Evolutionary conservation across 2,888 invertebrate genomes (phyloP).

Genomic region (Pseudococcus jackbeardsleyi): DNA sequence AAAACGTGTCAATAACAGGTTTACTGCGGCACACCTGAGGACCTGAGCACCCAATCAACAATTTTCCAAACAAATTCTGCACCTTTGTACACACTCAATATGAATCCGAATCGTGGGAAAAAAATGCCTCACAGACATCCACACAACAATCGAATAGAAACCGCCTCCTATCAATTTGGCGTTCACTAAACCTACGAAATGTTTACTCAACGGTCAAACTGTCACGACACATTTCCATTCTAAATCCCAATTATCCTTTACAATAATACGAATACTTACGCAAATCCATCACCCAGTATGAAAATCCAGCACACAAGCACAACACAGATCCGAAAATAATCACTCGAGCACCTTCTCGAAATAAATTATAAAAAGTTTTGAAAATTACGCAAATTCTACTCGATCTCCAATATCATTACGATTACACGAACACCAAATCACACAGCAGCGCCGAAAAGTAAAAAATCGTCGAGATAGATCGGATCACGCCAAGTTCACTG

Average conservation of each 20-base stretch:
- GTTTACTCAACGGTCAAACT: background rate
- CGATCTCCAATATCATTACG: constrained; percentile 18
- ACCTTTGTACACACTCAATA: background rate
- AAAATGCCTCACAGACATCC: background rate
- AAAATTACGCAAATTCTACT: background rate
- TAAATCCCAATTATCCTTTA: background rate
- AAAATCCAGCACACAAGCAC: constrained; percentile 1
- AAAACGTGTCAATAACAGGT: background rate
- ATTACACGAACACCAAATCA: background rate
- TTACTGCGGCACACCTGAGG: background rate
- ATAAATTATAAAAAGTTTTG: background rate
- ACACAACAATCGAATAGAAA: background rate
- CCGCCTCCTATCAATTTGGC: background rate
- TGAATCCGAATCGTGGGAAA: background rate
- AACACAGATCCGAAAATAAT: constrained; percentile 34
- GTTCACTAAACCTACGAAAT: background rate
- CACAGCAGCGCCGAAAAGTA: background rate
- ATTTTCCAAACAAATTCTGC: background rate
- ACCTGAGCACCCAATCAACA: background rate
- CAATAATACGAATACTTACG: constrained; percentile 1
- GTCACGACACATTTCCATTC: background rate
- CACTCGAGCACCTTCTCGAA: background rate
- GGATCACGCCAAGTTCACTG: constrained; percentile 10
- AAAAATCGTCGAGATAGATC: background rate
- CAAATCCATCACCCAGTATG: background rate